Evolutionary conservation across 2,113 vertebrate genomes (phyloP).

Genomic region (Paramormyrops kingsleyae): DNA sequence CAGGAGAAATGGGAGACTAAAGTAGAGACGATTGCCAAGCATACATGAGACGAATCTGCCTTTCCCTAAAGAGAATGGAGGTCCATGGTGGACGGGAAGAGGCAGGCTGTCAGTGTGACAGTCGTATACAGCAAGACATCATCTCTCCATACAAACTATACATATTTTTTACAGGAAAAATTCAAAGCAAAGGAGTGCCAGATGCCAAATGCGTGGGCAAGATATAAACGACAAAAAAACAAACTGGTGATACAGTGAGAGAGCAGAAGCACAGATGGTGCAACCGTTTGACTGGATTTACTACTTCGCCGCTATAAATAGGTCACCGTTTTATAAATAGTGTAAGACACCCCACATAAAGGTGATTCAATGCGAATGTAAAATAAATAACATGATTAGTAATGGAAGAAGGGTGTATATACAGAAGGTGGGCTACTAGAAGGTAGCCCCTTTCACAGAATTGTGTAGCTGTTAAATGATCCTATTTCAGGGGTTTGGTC

Average conservation of each 20-base stretch:
- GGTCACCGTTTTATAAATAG: conserved; percentile 7
- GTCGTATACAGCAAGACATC: background rate
- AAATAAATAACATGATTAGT: background rate
- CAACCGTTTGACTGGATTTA: background rate
- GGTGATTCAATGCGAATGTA: background rate
- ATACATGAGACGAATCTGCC: background rate
- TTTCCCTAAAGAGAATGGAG: background rate
- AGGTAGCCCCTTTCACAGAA: background rate
- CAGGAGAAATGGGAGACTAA: background rate
- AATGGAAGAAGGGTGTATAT: background rate
- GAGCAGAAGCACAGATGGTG: background rate
- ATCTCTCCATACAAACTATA: background rate
- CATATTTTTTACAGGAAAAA: background rate
- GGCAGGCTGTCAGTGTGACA: background rate
- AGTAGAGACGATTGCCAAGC: background rate
- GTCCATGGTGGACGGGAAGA: background rate
- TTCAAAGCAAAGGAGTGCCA: background rate
- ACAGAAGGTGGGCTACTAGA: background rate
- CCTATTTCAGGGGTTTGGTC: background rate
- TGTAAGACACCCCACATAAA: background rate
- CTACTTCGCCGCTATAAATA: background rate
- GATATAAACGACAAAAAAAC: background rate
- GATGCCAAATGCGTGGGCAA: background rate
- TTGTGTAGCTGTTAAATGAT: background rate
- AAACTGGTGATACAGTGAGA: background rate